phyloP scores from a whole-genome alignment of 2,797 vertebrate species.

The Tamandua tetradactyla region DNA sequence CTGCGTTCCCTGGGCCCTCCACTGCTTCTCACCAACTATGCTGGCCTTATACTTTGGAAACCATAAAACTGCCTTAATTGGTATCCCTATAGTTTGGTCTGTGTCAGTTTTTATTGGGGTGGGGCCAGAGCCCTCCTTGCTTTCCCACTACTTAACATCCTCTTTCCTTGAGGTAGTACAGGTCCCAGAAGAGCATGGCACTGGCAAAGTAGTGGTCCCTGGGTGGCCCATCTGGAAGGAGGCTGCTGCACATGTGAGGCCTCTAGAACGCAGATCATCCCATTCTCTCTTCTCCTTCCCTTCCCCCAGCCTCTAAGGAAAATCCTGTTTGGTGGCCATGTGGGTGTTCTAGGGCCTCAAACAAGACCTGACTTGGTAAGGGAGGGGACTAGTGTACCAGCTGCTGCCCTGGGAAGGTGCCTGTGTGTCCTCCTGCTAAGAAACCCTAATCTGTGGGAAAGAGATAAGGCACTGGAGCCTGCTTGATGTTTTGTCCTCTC shows the following conservation, averaged over 20 bases:
- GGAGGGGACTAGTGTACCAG: conserved; percentile 3
- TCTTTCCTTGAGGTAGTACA: conserved; percentile 37
- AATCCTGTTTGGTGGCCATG: conserved; percentile 61
- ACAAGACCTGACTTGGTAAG: conserved; percentile 71
- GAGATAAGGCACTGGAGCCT: conserved; percentile 56
- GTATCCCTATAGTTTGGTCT: conserved; percentile 45
- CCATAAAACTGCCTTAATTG: conserved; percentile 50
- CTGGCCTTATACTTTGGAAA: conserved; percentile 45
- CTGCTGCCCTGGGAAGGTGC: conserved; percentile 68
- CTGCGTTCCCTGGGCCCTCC: conserved; percentile 19
- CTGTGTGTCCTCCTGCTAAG: conserved; percentile 62
- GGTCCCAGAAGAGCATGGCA: conserved; percentile 25
- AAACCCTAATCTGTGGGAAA: conserved; percentile 77
- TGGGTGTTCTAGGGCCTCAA: conserved; percentile 57
- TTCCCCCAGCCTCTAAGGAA: conserved; percentile 55
- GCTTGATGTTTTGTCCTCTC: conserved; percentile 69
- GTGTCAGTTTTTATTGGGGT: conserved; percentile 64
- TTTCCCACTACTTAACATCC: conserved; percentile 19
- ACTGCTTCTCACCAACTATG: conserved; percentile 10
- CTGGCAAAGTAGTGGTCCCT: neutral
- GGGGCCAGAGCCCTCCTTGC: conserved; percentile 54
- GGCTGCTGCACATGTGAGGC: neutral
- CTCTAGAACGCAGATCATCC: conserved; percentile 16
- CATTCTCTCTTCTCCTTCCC: conserved; percentile 18
- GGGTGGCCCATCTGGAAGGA: conserved; percentile 68